Conservation (phyloP, 2,797 vertebrate genomes). For the Spinus olivaceus region DNA sequence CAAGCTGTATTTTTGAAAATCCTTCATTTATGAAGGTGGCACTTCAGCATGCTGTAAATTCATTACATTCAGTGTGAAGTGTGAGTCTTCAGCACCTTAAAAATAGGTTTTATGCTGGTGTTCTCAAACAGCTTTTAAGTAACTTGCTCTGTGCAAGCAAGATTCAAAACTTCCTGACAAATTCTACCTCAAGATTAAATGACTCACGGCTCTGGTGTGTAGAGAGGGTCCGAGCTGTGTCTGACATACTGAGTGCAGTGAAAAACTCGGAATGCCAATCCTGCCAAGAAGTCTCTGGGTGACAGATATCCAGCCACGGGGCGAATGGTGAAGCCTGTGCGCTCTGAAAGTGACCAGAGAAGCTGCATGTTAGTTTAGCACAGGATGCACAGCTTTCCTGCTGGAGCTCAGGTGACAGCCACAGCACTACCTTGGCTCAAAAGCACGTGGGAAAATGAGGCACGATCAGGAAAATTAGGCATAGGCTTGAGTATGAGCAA, state of each 20-base stretch:
- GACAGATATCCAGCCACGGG: constrained; percentile 96
- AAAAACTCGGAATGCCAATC: constrained; percentile 96
- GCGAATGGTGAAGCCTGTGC: constrained; percentile 92
- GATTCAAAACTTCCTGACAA: background rate
- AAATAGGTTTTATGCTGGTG: background rate
- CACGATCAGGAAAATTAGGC: background rate
- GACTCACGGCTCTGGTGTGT: constrained; percentile 96
- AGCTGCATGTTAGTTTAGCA: background rate
- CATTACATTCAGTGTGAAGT: background rate
- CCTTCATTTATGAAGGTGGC: background rate
- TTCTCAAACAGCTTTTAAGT: background rate
- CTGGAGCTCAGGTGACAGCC: background rate
- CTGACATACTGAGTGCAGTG: constrained; percentile 98
- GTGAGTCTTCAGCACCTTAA: background rate
- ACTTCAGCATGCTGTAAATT: background rate
- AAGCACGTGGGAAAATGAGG: background rate
- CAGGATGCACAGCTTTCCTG: background rate
- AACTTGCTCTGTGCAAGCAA: background rate
- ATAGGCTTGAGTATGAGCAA: background rate
- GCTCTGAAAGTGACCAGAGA: constrained; percentile 77
- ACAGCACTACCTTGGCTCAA: background rate
- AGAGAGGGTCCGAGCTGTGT: constrained; percentile 95
- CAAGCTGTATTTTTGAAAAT: background rate
- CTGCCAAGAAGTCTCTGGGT: constrained; percentile 94
- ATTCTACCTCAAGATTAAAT: background rate